phyloP scores from a whole-genome alignment of 2,113 vertebrate genomes.

The Crotalus horridus region DNA sequence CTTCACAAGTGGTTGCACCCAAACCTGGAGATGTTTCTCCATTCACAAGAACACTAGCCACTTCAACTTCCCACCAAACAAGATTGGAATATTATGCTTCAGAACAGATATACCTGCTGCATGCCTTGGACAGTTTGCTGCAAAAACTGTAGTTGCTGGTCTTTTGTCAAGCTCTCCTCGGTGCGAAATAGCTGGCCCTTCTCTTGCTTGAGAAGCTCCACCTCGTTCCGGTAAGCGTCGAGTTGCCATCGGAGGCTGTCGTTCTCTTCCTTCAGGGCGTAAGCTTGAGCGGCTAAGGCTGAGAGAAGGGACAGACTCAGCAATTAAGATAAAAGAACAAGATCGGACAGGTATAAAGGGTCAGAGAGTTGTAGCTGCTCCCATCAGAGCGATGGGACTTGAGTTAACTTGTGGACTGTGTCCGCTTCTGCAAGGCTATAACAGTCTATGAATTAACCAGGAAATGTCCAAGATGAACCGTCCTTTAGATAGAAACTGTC shows the following conservation, averaged over 20 bases:
- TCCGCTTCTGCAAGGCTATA: neutral
- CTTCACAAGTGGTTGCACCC: neutral
- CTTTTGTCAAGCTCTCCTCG: constrained; percentile 79
- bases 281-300: constrained; percentile 83
- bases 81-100: too few relatives aligned
- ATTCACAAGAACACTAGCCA: neutral
- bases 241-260: constrained; percentile 96
- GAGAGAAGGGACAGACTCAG: constrained; percentile 42
- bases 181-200: constrained; percentile 75
- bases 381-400: neutral
- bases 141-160: constrained; percentile 86
- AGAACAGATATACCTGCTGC: constrained; percentile 82
- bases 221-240: constrained; percentile 92
- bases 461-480: neutral
- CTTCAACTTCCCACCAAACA: neutral
- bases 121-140: constrained; percentile 89
- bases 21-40: neutral
- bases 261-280: constrained; percentile 89
- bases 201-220: constrained; percentile 91
- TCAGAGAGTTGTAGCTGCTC: neutral
- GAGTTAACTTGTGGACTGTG: neutral
- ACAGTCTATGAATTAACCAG: neutral
- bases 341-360: constrained; percentile 29
- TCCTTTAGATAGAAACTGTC: neutral
- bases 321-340: constrained; percentile 20